phyloP scores from a whole-genome alignment of 2,113 vertebrate genomes.

The Psammodynastes pulverulentus region DNA sequence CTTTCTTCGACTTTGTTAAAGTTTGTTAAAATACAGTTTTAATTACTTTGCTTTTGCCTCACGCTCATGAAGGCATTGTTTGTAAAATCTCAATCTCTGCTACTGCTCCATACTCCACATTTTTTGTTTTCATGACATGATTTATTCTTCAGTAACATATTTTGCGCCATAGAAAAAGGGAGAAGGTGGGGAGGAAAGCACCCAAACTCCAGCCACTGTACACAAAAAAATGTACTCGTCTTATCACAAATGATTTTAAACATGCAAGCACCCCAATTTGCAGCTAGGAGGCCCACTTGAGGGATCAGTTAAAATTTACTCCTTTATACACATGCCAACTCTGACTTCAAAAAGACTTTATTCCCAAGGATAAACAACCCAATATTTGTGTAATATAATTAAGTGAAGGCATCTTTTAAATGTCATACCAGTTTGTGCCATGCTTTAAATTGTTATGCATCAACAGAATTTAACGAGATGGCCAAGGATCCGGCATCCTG shows the following conservation, averaged over 20 bases:
- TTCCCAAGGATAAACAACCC: slow-evolving; percentile 98
- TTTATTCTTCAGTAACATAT: slow-evolving; percentile 47
- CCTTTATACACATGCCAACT: slow-evolving; percentile 95
- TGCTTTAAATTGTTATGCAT: slow-evolving; percentile 99
- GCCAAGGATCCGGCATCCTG: slow-evolving; percentile 99
- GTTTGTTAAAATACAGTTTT: slow-evolving; percentile 4
- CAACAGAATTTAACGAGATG: slow-evolving; percentile 99
- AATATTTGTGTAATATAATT: slow-evolving; percentile 99
- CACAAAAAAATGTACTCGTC: slow-evolving; percentile 67
- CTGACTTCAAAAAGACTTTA: slow-evolving; percentile 98
- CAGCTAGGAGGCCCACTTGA: slow-evolving; percentile 74
- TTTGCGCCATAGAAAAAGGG: slow-evolving; percentile 45
- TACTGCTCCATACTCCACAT: slow-evolving; percentile 3
- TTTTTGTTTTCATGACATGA: slow-evolving; percentile 36
- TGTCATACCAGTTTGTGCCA: slow-evolving; percentile 98
- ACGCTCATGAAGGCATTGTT: not conserved
- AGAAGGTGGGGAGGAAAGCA: slow-evolving; percentile 38
- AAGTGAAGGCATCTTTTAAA: slow-evolving; percentile 99
- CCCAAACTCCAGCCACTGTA: slow-evolving; percentile 64
- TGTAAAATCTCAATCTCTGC: slow-evolving; percentile 44
- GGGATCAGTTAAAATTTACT: slow-evolving; percentile 78
- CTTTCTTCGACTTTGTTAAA: not conserved
- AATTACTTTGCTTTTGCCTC: slow-evolving; percentile 31
- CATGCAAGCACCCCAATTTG: slow-evolving; percentile 72
- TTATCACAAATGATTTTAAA: slow-evolving; percentile 70